Conservation (phyloP, 2,797 vertebrate species). For the Periophthalmus magnuspinnatus region DNA sequence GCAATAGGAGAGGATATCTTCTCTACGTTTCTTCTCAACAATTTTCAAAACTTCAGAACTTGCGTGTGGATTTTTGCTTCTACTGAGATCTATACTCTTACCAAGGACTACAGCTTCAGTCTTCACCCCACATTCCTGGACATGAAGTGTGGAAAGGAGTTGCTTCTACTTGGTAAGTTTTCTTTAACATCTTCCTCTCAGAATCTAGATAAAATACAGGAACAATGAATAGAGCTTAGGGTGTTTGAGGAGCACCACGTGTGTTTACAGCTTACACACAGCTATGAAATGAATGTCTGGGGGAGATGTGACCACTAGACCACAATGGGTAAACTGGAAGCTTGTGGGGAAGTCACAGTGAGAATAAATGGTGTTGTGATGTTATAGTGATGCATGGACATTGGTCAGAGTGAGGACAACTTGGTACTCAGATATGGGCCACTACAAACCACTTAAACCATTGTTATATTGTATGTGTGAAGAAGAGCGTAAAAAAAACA, state of each 20-base stretch:
- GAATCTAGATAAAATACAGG: neutral
- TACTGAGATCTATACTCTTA: neutral
- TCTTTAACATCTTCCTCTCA: neutral
- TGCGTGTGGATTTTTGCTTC: neutral
- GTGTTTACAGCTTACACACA: neutral
- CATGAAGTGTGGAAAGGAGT: slow-evolving; percentile 48
- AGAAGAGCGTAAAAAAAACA: neutral
- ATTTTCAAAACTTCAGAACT: neutral
- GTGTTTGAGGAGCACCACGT: neutral
- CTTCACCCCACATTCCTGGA: slow-evolving; percentile 1
- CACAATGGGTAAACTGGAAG: neutral
- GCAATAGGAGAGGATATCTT: slow-evolving; percentile 6
- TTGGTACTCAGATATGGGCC: neutral
- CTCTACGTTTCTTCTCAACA: neutral
- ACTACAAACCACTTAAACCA: neutral
- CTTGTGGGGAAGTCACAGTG: neutral
- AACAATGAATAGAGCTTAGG: neutral
- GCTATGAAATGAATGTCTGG: slow-evolving; percentile 5
- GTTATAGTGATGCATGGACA: neutral
- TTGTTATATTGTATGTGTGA: neutral
- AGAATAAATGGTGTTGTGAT: slow-evolving; percentile 2
- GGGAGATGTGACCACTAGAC: neutral
- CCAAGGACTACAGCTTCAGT: neutral
- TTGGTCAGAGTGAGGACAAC: slow-evolving; percentile 7
- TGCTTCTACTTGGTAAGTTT: slow-evolving; percentile 64